A percentile compares a stretch with the other conserved stretches of the same genome.
Conservation (phyloP, 2,797 vertebrate genomes). For the Anableps anableps region DNA sequence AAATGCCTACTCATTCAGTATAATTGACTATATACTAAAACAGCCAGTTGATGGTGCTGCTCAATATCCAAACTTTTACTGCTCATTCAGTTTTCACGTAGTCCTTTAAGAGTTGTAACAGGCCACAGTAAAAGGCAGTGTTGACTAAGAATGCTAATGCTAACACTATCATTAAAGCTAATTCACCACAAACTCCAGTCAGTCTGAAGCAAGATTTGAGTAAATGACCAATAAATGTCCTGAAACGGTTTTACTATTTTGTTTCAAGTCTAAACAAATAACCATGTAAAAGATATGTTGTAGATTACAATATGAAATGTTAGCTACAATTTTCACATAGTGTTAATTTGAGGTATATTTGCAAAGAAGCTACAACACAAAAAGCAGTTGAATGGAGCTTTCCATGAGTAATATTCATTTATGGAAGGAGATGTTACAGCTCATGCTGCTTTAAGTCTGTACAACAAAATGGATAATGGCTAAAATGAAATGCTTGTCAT, state of each 20-base stretch:
- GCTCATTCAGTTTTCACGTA: not conserved
- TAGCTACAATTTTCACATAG: not conserved
- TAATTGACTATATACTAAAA: not conserved
- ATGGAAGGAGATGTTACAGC: not conserved
- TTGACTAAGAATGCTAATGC: not conserved
- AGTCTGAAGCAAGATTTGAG: not conserved
- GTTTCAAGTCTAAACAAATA: not conserved
- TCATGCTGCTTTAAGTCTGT: not conserved
- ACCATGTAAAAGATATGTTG: not conserved
- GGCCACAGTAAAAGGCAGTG: not conserved
- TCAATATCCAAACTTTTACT: not conserved
- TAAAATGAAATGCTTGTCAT: not conserved
- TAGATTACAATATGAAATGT: not conserved
- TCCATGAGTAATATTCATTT: not conserved
- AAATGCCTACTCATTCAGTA: not conserved
- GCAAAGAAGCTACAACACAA: not conserved
- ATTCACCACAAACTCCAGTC: not conserved
- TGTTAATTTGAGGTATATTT: not conserved
- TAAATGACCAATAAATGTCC: not conserved
- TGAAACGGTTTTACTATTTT: not conserved
- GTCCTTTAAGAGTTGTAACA: not conserved
- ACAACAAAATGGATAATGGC: not conserved
- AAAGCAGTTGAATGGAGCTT: not conserved
- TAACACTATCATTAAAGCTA: not conserved
- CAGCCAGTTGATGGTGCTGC: not conserved